phyloP scores from a whole-genome alignment of 2,797 vertebrate genomes.

The Telmatherina bonti region DNA sequence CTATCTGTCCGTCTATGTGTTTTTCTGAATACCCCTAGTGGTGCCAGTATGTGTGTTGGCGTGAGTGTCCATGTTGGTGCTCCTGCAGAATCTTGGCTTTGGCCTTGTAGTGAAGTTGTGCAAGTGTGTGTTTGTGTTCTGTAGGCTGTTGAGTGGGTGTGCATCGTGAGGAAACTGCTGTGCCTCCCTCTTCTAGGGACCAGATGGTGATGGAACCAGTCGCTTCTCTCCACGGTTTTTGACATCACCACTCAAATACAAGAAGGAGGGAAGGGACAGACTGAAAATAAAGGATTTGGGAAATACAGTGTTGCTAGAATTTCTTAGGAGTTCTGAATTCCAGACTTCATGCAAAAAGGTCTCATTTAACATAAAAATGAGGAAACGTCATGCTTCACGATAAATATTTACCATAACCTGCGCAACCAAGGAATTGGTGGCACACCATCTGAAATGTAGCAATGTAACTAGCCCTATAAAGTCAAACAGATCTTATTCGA shows the following conservation, averaged over 20 bases:
- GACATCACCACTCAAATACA: conserved; percentile 56
- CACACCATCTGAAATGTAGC: too few species aligned
- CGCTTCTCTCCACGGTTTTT: conserved; percentile 56
- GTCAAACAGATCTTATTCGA: too few species aligned
- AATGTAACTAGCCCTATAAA: too few species aligned
- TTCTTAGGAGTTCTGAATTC: neutral
- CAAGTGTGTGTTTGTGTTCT: conserved; percentile 33
- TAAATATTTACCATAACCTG: too few species aligned
- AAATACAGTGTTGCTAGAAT: neutral
- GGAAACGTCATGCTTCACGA: neutral
- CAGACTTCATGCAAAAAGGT: neutral
- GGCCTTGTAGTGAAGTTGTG: conserved; percentile 41
- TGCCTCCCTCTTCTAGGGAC: conserved; percentile 64
- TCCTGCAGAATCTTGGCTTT: conserved; percentile 61
- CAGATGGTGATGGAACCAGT: conserved; percentile 70
- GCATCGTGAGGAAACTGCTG: conserved; percentile 60
- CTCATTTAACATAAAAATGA: neutral
- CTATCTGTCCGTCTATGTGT: conserved; percentile 61
- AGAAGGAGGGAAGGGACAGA: conserved; percentile 18
- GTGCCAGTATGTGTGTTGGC: conserved; percentile 62
- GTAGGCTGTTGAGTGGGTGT: conserved; percentile 61
- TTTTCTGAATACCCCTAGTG: conserved; percentile 61
- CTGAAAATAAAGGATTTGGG: neutral
- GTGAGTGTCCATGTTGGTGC: conserved; percentile 50
- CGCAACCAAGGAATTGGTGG: too few species aligned